Evolutionary conservation across 2,888 invertebrate species (phyloP).

Genomic region (Pinctada fucata): DNA sequence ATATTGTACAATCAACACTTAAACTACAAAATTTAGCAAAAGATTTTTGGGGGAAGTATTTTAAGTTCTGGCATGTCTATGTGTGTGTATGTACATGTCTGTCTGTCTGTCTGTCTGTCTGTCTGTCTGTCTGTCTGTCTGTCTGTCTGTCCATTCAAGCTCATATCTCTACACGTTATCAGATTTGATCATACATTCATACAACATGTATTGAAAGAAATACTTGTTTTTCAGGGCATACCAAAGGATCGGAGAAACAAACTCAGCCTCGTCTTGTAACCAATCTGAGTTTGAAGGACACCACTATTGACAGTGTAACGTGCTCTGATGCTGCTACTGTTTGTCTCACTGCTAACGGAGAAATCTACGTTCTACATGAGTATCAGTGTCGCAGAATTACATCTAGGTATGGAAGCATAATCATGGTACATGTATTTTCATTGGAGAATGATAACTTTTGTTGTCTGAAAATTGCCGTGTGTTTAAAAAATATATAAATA

Average conservation of each 20-base stretch:
- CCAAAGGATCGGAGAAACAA: slow-evolving; percentile 76
- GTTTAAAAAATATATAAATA: too few species aligned
- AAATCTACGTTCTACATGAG: slow-evolving; percentile 85
- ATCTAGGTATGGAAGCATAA: slow-evolving; percentile 78
- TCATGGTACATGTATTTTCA: not conserved
- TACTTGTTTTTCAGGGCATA: slow-evolving; percentile 75
- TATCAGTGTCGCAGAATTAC: slow-evolving; percentile 85
- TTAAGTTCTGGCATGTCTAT: too few species aligned
- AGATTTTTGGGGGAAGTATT: not conserved
- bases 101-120: too few species aligned
- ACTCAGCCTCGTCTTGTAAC: slow-evolving; percentile 74
- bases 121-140: too few species aligned
- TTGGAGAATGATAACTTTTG: not conserved
- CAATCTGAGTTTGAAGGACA: slow-evolving; percentile 77
- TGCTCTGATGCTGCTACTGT: slow-evolving; percentile 85
- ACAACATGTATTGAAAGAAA: not conserved
- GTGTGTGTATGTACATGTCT: too few species aligned
- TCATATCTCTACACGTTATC: too few species aligned
- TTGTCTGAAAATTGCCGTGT: not conserved
- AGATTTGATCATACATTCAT: not conserved
- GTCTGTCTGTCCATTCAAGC: too few species aligned
- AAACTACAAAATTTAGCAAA: not conserved
- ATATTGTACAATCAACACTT: too few species aligned
- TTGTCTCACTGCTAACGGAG: slow-evolving; percentile 82
- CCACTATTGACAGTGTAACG: slow-evolving; percentile 80